Base-by-base conservation (phyloP, 2,888 invertebrate species). In the Lottia scabra region DNA sequence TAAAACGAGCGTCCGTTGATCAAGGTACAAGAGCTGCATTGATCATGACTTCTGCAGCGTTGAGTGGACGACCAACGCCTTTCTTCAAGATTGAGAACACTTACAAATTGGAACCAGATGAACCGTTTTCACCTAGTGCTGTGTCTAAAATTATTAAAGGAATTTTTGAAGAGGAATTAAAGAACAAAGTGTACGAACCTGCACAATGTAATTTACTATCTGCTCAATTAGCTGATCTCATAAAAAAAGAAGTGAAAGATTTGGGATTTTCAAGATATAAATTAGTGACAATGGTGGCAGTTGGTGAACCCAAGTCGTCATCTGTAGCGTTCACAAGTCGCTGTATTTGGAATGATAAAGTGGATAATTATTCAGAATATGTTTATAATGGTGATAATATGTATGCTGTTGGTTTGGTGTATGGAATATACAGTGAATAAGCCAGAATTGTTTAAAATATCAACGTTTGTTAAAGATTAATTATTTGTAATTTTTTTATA, bases 341-440 rank as follows among this genome's bases (percentile, higher is more conserved):
- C 30, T 85, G 84, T 75, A 80, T 87, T 38, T 85, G 86, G 86
- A 85, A 85, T 72, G 82, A 77, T 30, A 79, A 80, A 45, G 74
- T 78, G 63, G 86, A 85, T 77, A 84, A 78, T 67, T 84, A 80
- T 71, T 83, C 85, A 3, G 85, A 86, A 67, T 79, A 80, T 15
- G 78, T 78, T 1, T 84, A 77, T 70, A 77, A 78, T 48, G 85
- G 82, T 65, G 74, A 72, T 12, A 73, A 74, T 5, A 46, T 86
- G 56, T 85, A 82, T 68, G 86, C 84, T 0, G 78, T 84, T 15
- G 86, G 84, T 13, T 73, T 85, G 12, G 82, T 84, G 15, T 85
- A 84, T 70, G 84, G 82, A 1, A 43, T 84, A n/a, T 86, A 84
- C 67, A 68, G 73, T 26, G 86, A 86, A 64, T 86, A 76, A 77